Percentiles rank a stretch among this genome's conserved stretches.
These are phyloP conservation scores for Sarcophaga variegata DNA, from an alignment of 2,888 invertebrate species.

Conservation along the genomic window DNA sequence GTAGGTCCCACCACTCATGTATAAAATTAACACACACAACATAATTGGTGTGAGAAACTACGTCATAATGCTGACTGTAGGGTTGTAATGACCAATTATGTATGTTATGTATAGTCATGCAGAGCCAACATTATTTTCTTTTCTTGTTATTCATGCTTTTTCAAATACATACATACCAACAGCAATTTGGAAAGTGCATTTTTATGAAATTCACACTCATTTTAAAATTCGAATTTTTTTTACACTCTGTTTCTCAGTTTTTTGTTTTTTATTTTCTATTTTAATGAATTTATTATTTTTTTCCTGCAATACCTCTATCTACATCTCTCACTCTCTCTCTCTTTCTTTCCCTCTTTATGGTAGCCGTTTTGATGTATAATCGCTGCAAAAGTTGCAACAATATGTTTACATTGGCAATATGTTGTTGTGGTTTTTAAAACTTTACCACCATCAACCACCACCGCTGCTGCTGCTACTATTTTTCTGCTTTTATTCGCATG, in stretches of 20 bases:
- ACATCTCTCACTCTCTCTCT: conserved; percentile 28
- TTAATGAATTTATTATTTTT: neutral
- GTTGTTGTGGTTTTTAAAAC: conserved; percentile 61
- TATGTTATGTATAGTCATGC: too few species aligned
- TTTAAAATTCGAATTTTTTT: neutral
- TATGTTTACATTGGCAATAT: conserved; percentile 61
- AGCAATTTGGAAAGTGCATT: too few species aligned
- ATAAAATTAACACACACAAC: too few species aligned
- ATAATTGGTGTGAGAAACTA: too few species aligned
- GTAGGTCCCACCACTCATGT: too few species aligned
- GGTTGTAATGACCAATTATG: too few species aligned
- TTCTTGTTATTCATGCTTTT: too few species aligned
- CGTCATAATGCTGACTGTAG: too few species aligned
- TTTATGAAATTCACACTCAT: too few species aligned
- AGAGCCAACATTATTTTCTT: too few species aligned
- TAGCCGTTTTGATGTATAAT: neutral
- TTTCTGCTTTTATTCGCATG: conserved; percentile 27
- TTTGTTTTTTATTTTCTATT: neutral
- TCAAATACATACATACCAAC: too few species aligned
- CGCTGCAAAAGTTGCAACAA: conserved; percentile 48
- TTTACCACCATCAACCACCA: conserved; percentile 40
- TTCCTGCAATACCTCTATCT: neutral
- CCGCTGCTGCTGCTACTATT: neutral
- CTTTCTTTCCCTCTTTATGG: neutral
- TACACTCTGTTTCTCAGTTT: conserved; percentile 3